Conservation (phyloP, 2,797 vertebrate species). For the Diplodus puntazzo region DNA sequence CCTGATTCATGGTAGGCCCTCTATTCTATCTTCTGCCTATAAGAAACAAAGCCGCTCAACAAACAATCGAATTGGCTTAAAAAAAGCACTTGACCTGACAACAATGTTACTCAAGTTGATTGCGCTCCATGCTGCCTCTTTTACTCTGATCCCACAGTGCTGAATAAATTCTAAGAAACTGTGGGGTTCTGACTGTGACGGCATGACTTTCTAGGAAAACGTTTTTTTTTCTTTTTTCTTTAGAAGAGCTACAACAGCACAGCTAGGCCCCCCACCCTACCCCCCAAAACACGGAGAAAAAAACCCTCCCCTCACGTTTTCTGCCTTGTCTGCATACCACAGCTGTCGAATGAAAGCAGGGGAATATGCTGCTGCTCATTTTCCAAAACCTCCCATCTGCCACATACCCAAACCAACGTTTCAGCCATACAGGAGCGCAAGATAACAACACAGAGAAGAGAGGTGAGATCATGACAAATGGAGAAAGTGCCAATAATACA, state of each 20-base stretch:
- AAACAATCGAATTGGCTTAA: not conserved
- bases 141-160: not conserved
- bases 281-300: not conserved
- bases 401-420: not conserved
- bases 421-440: not conserved
- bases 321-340: constrained; percentile 48
- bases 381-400: constrained; percentile 5
- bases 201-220: constrained; percentile 61
- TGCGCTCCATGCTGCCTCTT: too few relatives aligned
- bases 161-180: constrained; percentile 51
- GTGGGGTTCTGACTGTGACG: constrained; percentile 12
- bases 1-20: not conserved
- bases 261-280: not conserved
- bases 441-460: not conserved
- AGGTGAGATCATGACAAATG: not conserved
- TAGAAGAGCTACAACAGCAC: constrained; percentile 13
- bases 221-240: constrained; percentile 22
- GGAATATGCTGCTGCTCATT: constrained; percentile 9
- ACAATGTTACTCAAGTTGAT: not conserved
- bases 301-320: constrained; percentile 17
- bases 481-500: not conserved
- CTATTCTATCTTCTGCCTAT: not conserved
- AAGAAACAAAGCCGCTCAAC: not conserved
- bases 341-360: constrained; percentile 29
- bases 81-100: not conserved